phyloP scores from a whole-genome alignment of 2,888 invertebrate species.

The Diplazon laetatorius region DNA sequence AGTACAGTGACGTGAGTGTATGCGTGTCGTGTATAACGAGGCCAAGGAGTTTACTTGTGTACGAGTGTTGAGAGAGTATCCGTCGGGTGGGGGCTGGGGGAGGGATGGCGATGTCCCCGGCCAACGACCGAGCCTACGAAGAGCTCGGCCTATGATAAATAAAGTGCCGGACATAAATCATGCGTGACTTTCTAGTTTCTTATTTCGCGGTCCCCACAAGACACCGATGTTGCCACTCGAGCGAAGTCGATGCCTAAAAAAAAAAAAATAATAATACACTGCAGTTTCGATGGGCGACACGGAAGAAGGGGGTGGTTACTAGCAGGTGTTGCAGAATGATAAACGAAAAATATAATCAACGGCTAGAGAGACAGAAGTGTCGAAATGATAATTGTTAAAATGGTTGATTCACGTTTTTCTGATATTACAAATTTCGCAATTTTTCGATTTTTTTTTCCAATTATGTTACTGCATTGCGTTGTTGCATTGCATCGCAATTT shows the following conservation, averaged over 20 bases:
- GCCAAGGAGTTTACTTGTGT: not conserved
- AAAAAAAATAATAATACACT: constrained; percentile 46
- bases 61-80: constrained; percentile 35
- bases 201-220: constrained; percentile 40
- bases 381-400: not conserved
- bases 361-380: constrained; percentile 14
- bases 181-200: constrained; percentile 66
- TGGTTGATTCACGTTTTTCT: not conserved
- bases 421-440: not conserved
- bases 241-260: constrained; percentile 37
- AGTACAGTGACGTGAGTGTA: not conserved
- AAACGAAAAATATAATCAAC: constrained; percentile 13
- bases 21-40: not conserved
- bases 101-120: constrained; percentile 31
- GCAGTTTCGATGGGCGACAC: not conserved
- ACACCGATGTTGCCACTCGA: constrained; percentile 3
- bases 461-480: too few relatives aligned
- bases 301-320: not conserved
- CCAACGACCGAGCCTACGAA: constrained; percentile 31
- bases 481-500: too few relatives aligned
- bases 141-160: constrained; percentile 37
- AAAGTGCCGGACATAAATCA: constrained; percentile 69
- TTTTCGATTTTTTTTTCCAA: too few relatives aligned
- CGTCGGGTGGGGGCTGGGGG: too few relatives aligned
- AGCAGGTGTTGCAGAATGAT: not conserved